These are phyloP conservation scores for Tyria jacobaeae DNA, from an alignment of 2,888 invertebrate genomes.

Conservation along the genomic window DNA sequence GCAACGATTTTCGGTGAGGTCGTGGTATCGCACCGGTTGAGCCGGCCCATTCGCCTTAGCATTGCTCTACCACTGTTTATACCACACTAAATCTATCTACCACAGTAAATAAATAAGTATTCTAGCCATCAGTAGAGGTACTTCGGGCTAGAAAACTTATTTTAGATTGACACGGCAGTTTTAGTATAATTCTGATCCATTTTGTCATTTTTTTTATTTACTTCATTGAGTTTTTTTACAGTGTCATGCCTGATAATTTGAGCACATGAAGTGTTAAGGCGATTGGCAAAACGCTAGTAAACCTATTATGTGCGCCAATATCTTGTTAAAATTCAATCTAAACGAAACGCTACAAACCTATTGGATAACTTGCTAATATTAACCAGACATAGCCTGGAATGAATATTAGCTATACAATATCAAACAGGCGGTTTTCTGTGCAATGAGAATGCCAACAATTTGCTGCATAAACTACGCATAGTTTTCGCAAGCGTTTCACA, in stretches of 20 bases:
- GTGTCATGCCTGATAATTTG: background rate
- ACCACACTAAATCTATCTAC: no score
- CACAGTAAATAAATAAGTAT: no score
- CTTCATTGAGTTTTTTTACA: background rate
- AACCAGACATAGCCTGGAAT: background rate
- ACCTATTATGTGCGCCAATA: background rate
- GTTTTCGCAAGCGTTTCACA: conserved; percentile 42
- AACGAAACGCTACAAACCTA: no score
- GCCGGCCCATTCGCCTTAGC: no score
- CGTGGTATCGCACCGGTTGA: no score
- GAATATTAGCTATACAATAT: background rate
- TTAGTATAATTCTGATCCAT: no score
- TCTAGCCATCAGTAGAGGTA: no score
- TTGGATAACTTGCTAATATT: background rate
- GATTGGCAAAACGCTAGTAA: background rate
- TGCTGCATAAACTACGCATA: conserved; percentile 36
- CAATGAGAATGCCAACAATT: conserved; percentile 21
- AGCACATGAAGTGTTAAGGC: background rate
- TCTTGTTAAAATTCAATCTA: background rate
- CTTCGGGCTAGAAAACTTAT: no score
- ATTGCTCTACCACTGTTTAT: no score
- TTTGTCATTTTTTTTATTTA: no score
- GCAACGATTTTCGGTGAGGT: no score
- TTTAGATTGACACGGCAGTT: no score
- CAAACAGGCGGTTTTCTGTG: background rate